Evolutionary conservation across 2,797 vertebrate genomes (phyloP), one percentile per base, ranked within the genome.

Genomic region (Gymnothorax javanicus): DNA sequence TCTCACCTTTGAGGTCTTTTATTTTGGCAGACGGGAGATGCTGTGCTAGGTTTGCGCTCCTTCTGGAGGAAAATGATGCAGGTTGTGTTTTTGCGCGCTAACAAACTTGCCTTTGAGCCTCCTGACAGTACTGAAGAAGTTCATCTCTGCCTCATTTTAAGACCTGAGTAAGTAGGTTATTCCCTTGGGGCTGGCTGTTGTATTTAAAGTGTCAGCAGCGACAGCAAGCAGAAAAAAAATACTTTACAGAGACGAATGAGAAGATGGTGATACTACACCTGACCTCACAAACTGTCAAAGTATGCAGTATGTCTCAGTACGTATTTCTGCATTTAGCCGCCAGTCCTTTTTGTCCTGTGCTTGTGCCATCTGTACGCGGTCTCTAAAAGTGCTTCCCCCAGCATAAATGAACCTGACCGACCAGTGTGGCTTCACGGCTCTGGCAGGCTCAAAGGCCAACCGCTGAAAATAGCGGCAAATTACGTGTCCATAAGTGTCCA

Each of bases 361-460:
- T 23, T 1, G n/a, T 25, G 8, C 71, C 9, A 12, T 33, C 71
- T 12, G 4, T 77, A 33, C 13, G 73, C 73, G 73, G 33, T 77
- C 73, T 77, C 33, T 23, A 60, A 87, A 86, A 88, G 67, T 86
- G 87, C 86, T 83, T 84, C 56, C 59, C 75, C 67, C 33, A 85
- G 86, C 84, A 60, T 81, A 50, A 89, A 83, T 33, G 82, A 82
- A 13, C 82, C 81, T 75, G 57, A 88, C 87, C 67, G 83, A 12
- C 25, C 27, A 54, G 57, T n/a, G 33, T 83, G 84, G 84, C 88
- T 87, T 81, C 82, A 83, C 84, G 9, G 69, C 58, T 77, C 79
- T 87, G 86, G 89, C 89, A 85, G 58, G 62, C 58, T 85, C 52
- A 85, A 85, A 84, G 83, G 77, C 86, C 88, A 85, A 50, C 54